phyloP scores from a whole-genome alignment of 2,113 vertebrate genomes.

The Danionella cerebrum region DNA sequence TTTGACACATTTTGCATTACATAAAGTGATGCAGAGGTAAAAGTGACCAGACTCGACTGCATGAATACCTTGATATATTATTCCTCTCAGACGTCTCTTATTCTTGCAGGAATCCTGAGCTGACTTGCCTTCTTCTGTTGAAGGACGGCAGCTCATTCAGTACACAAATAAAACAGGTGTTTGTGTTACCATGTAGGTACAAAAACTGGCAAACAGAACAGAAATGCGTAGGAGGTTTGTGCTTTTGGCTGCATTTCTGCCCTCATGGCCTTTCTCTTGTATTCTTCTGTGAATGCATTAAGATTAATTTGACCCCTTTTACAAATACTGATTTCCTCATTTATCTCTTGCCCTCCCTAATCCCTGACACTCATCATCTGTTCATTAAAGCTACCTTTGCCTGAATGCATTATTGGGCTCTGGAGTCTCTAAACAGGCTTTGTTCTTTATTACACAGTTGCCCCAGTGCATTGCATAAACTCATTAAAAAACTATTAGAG shows the following conservation, averaged over 20 bases:
- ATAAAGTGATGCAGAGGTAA: no score
- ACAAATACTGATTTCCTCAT: conserved; percentile 44
- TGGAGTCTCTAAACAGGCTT: conserved; percentile 48
- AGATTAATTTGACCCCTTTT: conserved; percentile 61
- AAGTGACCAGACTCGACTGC: no score
- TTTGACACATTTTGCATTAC: no score
- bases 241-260: conserved; percentile 1
- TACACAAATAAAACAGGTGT: not conserved
- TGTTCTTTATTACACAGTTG: conserved; percentile 59
- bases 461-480: conserved; percentile 62
- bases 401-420: conserved; percentile 63
- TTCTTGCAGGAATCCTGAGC: not conserved
- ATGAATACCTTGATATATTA: not conserved
- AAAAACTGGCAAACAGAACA: not conserved
- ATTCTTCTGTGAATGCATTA: conserved; percentile 54
- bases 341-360: conserved; percentile 38
- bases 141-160: not conserved
- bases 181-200: not conserved
- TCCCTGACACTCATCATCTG: conserved; percentile 52
- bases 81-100: not conserved
- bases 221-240: not conserved
- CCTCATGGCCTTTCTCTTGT: conserved; percentile 44
- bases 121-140: not conserved
- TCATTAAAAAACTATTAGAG: conserved; percentile 69
- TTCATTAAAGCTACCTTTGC: conserved; percentile 64